Evolutionary conservation across 2,797 vertebrate genomes (phyloP), one percentile per base, ranked within the genome.

Genomic region (Salmo trutta): DNA sequence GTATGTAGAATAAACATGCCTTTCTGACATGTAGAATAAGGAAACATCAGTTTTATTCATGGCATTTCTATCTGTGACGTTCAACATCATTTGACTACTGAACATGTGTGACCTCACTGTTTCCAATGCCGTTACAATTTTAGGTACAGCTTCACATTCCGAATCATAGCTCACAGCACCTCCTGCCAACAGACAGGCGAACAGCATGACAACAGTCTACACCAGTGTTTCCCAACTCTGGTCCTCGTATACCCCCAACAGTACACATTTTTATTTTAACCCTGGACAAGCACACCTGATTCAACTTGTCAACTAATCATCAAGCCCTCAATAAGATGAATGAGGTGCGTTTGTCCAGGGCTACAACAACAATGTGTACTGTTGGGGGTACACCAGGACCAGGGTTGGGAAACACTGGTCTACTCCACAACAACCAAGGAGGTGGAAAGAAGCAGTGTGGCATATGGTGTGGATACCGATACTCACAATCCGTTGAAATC

Each of bases 371-470:
- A 41, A 41, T 10, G 41, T 41, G 8, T 41, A 41, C 41, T 41
- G 41, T 41, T 41, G 8, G 41, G 41, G 41, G 8, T 41, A 41
- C 7, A 10, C 41, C 7, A 41, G 41, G 41, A 41, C 41, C 41
- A 41, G 2, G 41, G 41, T 41, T 41, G 41, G 41, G 41, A 41
- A 41, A 10, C 41, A 41, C 41, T 41, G 41, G 41, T 41, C 41
- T 47, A 79, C 69, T 88, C 84, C 86, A 87, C 84, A 69, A 88
- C 85, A 88, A 83, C 77, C 81, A 81, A 83, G 83, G 81, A 91
- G 87, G 88, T 91, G 84, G 90, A 91, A 83, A 91, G 89, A 93
- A 90, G 92, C 91, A 93, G 91, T 90, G 92, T 93, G 91, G 88
- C 85, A 89, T 90, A 88, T 89, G 85, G 90, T 89, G 89, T 89